phyloP scores from a whole-genome alignment of 2,888 invertebrate species.

The Stomorhina lunata region DNA sequence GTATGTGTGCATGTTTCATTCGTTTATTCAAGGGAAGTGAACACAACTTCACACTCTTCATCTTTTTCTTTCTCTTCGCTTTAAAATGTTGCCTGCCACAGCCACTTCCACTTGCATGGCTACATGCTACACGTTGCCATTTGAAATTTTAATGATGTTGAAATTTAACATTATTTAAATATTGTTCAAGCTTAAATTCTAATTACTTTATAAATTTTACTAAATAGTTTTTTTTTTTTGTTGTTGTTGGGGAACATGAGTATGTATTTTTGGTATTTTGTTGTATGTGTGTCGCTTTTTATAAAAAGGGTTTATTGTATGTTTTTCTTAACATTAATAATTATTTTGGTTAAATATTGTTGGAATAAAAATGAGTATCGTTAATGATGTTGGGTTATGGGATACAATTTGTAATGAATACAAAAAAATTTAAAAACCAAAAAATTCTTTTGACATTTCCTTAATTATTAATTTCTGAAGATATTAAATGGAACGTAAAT shows the following conservation, averaged over 20 bases:
- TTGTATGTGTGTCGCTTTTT: not conserved
- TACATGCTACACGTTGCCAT: conserved; percentile 33
- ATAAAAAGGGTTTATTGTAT: conserved; percentile 2
- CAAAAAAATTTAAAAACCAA: too few relatives aligned
- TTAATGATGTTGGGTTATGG: too few relatives aligned
- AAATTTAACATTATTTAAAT: conserved; percentile 55
- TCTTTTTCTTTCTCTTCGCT: too few relatives aligned
- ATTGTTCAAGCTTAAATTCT: conserved; percentile 57
- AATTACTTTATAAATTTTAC: conserved; percentile 53
- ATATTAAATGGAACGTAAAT: too few relatives aligned
- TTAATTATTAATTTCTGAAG: too few relatives aligned
- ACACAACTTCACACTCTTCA: conserved; percentile 26
- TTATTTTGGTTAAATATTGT: conserved; percentile 20
- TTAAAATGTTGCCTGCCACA: not conserved
- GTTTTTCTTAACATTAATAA: not conserved
- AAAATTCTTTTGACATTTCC: too few relatives aligned
- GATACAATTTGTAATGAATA: too few relatives aligned
- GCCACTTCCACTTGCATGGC: not conserved
- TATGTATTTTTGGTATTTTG: too few relatives aligned
- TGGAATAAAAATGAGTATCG: not conserved
- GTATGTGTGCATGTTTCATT: not conserved
- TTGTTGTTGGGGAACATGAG: not conserved
- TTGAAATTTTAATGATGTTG: conserved; percentile 63
- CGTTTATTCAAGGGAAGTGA: conserved; percentile 39
- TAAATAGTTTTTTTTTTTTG: conserved; percentile 34